A percentile compares a stretch with the other conserved stretches of the same genome.
Conservation (phyloP, 2,888 invertebrate genomes). For the Anticlea derivata region DNA sequence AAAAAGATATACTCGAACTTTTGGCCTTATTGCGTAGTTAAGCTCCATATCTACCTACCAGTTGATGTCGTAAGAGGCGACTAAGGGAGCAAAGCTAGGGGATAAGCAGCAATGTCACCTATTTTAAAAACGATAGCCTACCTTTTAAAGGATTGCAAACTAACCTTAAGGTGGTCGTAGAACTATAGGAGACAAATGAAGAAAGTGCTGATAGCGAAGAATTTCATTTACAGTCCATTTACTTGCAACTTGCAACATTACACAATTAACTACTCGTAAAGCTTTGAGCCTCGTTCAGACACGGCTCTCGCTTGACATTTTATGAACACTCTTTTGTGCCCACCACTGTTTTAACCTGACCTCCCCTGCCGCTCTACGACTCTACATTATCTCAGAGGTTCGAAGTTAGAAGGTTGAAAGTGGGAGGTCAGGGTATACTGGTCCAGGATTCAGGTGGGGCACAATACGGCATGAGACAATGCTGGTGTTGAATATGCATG, state of each 20-base stretch:
- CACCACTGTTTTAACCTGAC: slow-evolving; percentile 40
- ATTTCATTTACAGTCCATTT: neutral
- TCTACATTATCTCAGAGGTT: neutral
- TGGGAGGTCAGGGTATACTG: slow-evolving; percentile 45
- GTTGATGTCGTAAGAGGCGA: too few relatives aligned
- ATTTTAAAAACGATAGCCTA: too few relatives aligned
- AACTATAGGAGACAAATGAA: too few relatives aligned
- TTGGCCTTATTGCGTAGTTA: too few relatives aligned
- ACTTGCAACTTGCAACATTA: slow-evolving; percentile 19
- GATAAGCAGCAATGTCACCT: too few relatives aligned
- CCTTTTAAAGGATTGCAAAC: too few relatives aligned
- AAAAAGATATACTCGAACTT: too few relatives aligned
- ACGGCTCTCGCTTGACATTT: slow-evolving; percentile 63
- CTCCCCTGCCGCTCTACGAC: slow-evolving; percentile 30
- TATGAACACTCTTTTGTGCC: slow-evolving; percentile 66
- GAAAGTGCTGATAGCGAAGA: too few relatives aligned
- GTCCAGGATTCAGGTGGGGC: slow-evolving; percentile 53
- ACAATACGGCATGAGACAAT: slow-evolving; percentile 76
- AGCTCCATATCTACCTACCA: too few relatives aligned
- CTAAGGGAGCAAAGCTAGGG: too few relatives aligned
- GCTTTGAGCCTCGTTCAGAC: slow-evolving; percentile 53
- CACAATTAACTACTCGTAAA: slow-evolving; percentile 51
- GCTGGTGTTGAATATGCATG: slow-evolving; percentile 75
- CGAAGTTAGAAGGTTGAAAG: slow-evolving; percentile 14
- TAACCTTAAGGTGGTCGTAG: too few relatives aligned